A percentile compares a stretch with the other conserved stretches of the same genome.
phyloP scores from a whole-genome alignment of 2,888 invertebrate species.

The Ommatoiulus sabulosus region DNA sequence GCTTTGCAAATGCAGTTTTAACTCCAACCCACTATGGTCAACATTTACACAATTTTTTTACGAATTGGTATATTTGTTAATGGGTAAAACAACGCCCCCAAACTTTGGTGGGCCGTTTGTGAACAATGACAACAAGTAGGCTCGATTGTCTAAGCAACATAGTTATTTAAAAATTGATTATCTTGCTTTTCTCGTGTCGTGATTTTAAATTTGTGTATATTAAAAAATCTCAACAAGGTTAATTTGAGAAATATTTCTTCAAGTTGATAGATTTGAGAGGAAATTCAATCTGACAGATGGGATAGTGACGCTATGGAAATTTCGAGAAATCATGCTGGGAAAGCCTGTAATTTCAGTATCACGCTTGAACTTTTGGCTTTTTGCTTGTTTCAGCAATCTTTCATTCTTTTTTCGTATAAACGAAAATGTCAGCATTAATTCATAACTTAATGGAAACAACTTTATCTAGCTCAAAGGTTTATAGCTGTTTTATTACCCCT shows the following conservation, averaged over 20 bases:
- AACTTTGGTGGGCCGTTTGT: background rate
- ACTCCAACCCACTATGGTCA: background rate
- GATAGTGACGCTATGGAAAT: background rate
- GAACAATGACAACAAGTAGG: background rate
- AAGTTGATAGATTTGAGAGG: background rate
- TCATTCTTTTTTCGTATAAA: background rate
- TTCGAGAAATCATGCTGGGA: background rate
- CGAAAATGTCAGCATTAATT: background rate
- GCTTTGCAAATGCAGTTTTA: background rate
- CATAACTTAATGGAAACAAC: background rate
- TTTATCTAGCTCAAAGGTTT: background rate
- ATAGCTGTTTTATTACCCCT: background rate
- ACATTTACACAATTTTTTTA: background rate
- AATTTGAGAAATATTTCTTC: background rate
- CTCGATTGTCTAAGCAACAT: background rate
- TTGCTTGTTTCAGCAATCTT: background rate
- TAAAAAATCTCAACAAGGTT: background rate
- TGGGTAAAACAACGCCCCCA: background rate
- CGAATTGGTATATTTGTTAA: background rate
- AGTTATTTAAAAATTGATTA: background rate
- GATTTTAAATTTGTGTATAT: background rate
- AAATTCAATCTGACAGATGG: background rate
- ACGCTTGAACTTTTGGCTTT: background rate
- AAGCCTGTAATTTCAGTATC: background rate
- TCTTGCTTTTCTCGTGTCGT: background rate